Conservation (phyloP, 2,797 vertebrate genomes). For the Halcyon chelicuti region DNA sequence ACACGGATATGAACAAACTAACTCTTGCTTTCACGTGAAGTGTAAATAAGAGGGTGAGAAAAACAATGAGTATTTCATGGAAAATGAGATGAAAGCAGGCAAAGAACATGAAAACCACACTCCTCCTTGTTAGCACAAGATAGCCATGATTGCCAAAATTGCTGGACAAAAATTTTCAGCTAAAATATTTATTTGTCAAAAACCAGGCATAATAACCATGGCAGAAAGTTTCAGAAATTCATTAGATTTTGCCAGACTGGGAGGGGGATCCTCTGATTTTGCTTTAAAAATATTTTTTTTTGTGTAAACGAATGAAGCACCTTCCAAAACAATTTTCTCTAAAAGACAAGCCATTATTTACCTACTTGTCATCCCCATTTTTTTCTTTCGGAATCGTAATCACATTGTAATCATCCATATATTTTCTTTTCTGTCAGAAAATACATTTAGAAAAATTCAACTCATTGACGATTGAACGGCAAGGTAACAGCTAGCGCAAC, state of each 20-base stretch:
- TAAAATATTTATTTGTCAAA: neutral
- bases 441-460: neutral
- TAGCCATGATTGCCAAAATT: neutral
- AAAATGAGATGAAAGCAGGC: neutral
- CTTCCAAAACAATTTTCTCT: neutral
- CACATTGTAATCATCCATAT: neutral
- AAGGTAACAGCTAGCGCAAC: neutral
- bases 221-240: neutral
- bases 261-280: neutral
- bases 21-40: neutral
- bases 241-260: neutral
- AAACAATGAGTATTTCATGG: neutral
- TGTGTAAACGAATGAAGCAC: neutral
- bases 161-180: neutral
- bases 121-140: neutral
- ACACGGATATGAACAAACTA: neutral
- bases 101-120: neutral
- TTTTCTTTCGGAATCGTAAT: neutral
- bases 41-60: neutral
- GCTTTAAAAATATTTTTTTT: neutral
- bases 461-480: neutral
- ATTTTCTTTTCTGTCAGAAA: neutral
- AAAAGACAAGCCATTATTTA: neutral
- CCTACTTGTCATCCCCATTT: neutral
- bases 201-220: neutral